These are phyloP conservation scores for Cistogaster globosa DNA, from an alignment of 2,888 invertebrate genomes.

Conservation along the genomic window DNA sequence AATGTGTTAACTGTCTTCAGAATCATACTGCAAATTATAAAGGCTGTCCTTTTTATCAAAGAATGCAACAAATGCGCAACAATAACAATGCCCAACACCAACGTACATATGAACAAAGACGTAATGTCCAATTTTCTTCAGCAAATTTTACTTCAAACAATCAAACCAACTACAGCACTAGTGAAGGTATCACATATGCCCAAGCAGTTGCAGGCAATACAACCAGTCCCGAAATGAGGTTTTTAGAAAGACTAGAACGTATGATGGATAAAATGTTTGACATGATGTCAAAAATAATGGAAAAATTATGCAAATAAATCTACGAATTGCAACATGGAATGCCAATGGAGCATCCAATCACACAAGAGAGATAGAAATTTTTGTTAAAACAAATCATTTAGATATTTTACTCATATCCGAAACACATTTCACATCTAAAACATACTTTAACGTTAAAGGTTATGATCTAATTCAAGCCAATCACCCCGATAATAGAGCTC, in stretches of 20 bases:
- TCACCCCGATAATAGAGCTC: slow-evolving; percentile 28
- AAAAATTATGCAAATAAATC: slow-evolving; percentile 48
- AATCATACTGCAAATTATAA: slow-evolving; percentile 33
- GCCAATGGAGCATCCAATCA: slow-evolving; percentile 46
- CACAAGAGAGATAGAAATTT: slow-evolving; percentile 46
- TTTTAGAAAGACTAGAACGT: slow-evolving; percentile 17
- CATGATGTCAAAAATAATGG: slow-evolving; percentile 49
- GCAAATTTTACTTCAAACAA: background rate
- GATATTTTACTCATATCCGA: slow-evolving; percentile 56
- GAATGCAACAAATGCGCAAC: background rate
- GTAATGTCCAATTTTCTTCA: background rate
- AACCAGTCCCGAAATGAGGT: slow-evolving; percentile 16
- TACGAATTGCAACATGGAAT: slow-evolving; percentile 33
- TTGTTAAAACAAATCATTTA: slow-evolving; percentile 36
- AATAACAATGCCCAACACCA: background rate
- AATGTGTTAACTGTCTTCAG: background rate
- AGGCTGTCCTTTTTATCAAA: slow-evolving; percentile 15
- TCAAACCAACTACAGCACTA: background rate
- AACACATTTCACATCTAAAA: slow-evolving; percentile 58
- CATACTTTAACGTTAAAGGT: slow-evolving; percentile 55
- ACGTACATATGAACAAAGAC: too few species aligned
- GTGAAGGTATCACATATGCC: slow-evolving; percentile 10
- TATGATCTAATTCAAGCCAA: slow-evolving; percentile 51
- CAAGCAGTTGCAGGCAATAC: slow-evolving; percentile 22
- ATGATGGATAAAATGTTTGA: slow-evolving; percentile 36